A percentile compares a stretch with the other conserved stretches of the same genome.
Conservation (phyloP, 2,797 vertebrate genomes). For the Lepus townsendii region DNA sequence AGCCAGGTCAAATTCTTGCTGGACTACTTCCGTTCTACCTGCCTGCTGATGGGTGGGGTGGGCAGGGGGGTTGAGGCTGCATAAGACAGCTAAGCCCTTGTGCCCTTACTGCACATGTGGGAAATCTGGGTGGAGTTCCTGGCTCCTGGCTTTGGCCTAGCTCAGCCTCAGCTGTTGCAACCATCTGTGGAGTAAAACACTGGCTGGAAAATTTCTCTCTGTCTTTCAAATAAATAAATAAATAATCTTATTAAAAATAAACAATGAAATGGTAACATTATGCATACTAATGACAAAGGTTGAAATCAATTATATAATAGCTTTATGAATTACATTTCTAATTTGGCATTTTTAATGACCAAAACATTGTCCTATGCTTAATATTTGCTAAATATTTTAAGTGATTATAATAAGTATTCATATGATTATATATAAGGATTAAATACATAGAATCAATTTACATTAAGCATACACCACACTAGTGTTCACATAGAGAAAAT, state of each 20-base stretch:
- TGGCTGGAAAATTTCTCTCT: too few species aligned
- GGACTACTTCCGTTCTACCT: too few species aligned
- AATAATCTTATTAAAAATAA: neutral
- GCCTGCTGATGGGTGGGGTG: too few species aligned
- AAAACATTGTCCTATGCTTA: neutral
- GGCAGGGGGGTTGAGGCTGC: too few species aligned
- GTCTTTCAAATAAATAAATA: too few species aligned
- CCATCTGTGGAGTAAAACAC: too few species aligned
- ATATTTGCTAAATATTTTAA: conserved; percentile 2
- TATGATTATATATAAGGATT: neutral
- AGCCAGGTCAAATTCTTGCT: too few species aligned
- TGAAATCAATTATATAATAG: neutral
- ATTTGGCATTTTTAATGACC: neutral
- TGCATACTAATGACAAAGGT: neutral
- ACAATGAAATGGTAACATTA: conserved; percentile 34
- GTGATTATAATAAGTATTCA: neutral
- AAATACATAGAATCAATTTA: neutral
- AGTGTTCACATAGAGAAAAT: neutral
- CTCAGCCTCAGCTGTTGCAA: too few species aligned
- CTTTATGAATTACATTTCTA: conserved; percentile 18
- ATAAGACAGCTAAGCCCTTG: too few species aligned
- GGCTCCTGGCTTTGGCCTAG: too few species aligned
- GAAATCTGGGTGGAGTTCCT: too few species aligned
- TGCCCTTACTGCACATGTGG: too few species aligned
- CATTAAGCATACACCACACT: neutral